phyloP scores from a whole-genome alignment of 2,888 invertebrate species.

The Melipona bicolor region DNA sequence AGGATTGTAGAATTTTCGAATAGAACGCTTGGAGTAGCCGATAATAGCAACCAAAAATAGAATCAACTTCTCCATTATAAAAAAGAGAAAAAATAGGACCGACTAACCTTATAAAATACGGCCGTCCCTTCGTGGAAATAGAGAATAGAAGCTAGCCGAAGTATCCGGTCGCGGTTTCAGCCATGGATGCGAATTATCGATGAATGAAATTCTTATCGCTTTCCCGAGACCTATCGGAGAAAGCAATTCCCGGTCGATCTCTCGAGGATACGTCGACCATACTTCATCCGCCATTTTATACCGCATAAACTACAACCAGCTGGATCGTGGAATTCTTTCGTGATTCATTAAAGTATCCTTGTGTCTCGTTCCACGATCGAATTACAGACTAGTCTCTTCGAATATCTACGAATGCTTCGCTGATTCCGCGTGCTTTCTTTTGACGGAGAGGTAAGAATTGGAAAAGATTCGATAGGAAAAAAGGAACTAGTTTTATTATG shows the following conservation, averaged over 20 bases:
- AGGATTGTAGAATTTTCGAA: too few species aligned
- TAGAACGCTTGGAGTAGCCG: too few species aligned
- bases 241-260: conserved; percentile 30
- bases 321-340: conserved; percentile 35
- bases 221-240: neutral
- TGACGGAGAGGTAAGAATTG: too few species aligned
- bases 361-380: conserved; percentile 39
- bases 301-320: conserved; percentile 7
- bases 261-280: conserved; percentile 20
- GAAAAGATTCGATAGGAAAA: too few species aligned
- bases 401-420: conserved; percentile 28
- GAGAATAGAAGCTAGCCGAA: neutral
- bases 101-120: neutral
- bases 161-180: neutral
- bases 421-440: neutral
- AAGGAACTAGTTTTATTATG: too few species aligned
- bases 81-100: too few species aligned
- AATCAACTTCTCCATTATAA: neutral
- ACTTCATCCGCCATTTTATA: conserved; percentile 32
- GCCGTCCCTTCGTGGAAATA: neutral
- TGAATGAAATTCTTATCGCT: conserved; percentile 20
- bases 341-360: conserved; percentile 33
- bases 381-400: conserved; percentile 22
- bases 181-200: neutral
- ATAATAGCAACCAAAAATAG: neutral